A percentile compares a stretch with the other conserved stretches of the same genome.
These are phyloP conservation scores for Agriotes lineatus DNA, from an alignment of 2,888 invertebrate genomes.

Conservation along the genomic window DNA sequence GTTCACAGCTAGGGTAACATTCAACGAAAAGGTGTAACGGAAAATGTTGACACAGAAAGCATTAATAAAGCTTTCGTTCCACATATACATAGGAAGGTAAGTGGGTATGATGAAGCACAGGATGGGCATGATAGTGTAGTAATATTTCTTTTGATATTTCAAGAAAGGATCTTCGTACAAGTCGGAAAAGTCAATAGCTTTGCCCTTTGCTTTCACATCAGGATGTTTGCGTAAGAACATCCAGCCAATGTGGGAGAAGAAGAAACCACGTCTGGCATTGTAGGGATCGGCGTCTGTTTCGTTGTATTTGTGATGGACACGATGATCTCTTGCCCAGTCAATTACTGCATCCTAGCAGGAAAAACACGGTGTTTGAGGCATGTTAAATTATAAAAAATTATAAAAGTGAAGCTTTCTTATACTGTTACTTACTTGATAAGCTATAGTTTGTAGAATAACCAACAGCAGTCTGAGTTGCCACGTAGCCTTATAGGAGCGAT, in stretches of 20 bases:
- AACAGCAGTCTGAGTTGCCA: constrained; percentile 87
- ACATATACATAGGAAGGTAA: constrained; percentile 66
- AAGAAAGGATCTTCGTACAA: constrained; percentile 82
- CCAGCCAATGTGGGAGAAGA: constrained; percentile 95
- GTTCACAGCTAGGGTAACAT: constrained; percentile 94
- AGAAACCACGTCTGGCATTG: constrained; percentile 86
- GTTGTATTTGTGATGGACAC: constrained; percentile 80
- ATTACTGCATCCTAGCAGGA: constrained; percentile 81
- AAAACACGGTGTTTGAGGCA: constrained; percentile 19
- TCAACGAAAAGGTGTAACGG: constrained; percentile 82
- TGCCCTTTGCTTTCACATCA: constrained; percentile 82
- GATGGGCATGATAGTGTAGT: neutral
- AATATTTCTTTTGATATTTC: constrained; percentile 80
- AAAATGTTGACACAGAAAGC: constrained; percentile 75
- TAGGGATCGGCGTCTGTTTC: constrained; percentile 89
- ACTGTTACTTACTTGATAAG: constrained; percentile 80
- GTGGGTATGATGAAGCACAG: neutral
- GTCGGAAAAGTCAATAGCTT: constrained; percentile 84
- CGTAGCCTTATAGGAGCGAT: constrained; percentile 95
- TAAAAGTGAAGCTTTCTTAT: too few species aligned
- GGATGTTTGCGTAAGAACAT: constrained; percentile 91
- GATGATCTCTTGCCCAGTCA: constrained; percentile 81
- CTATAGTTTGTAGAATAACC: constrained; percentile 86
- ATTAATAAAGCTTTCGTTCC: constrained; percentile 78
- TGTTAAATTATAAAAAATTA: too few species aligned